Evolutionary conservation across 2,113 vertebrate genomes (phyloP).

Genomic region (Prolemur simus): DNA sequence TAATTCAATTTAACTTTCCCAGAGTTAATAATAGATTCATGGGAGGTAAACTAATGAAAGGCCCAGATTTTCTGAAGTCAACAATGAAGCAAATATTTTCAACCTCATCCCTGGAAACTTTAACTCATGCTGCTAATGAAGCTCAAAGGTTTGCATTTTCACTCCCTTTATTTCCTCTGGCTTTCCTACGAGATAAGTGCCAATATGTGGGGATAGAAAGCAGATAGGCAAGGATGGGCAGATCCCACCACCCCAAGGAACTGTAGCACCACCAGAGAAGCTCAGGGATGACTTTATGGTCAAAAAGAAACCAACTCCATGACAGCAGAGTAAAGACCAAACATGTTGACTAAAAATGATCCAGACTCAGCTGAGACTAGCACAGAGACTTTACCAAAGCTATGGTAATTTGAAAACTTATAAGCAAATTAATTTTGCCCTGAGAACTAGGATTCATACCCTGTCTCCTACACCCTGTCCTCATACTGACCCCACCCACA

Average conservation of each 20-base stretch:
- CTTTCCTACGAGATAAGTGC: not conserved
- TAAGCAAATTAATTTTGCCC: not conserved
- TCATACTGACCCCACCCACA: not conserved
- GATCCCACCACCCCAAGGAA: not conserved
- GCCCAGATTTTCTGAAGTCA: conserved; percentile 1
- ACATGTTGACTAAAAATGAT: not conserved
- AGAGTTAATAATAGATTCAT: not conserved
- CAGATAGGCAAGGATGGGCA: not conserved
- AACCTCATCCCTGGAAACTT: not conserved
- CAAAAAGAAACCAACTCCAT: not conserved
- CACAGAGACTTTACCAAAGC: not conserved
- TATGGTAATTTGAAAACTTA: not conserved
- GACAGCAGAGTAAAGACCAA: not conserved
- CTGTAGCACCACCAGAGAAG: not conserved
- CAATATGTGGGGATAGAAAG: not conserved
- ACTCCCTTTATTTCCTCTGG: not conserved
- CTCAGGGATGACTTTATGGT: not conserved
- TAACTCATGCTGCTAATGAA: not conserved
- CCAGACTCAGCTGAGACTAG: not conserved
- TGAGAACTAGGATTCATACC: not conserved
- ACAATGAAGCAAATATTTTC: not conserved
- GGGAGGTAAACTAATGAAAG: not conserved
- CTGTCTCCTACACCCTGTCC: not conserved
- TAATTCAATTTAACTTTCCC: conserved; percentile 6
- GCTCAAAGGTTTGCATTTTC: not conserved